These are phyloP conservation scores for Neotoma lepida DNA, from an alignment of 2,113 vertebrate species.

Conservation along the genomic window DNA sequence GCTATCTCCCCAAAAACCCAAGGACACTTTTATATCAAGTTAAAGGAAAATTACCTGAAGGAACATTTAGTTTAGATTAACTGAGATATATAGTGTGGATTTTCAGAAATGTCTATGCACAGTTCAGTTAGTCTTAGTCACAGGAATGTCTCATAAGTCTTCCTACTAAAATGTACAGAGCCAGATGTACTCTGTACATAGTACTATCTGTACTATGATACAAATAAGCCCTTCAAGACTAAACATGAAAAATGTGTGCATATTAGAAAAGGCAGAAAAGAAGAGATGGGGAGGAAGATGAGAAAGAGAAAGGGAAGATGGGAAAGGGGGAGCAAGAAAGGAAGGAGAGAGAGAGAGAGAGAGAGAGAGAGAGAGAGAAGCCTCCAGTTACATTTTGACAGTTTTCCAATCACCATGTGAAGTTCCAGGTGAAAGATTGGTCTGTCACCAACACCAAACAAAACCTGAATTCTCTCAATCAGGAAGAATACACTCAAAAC, in stretches of 20 bases:
- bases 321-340: not conserved
- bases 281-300: rapidly evolving
- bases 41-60: constrained; percentile 6
- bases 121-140: not conserved
- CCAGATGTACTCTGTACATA: too few relatives aligned
- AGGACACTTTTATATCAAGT: not conserved
- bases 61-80: constrained; percentile 23
- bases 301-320: too few relatives aligned
- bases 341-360: rapidly evolving
- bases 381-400: not conserved
- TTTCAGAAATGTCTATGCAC: not conserved
- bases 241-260: not conserved
- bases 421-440: not conserved
- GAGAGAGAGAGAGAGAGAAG: rapidly evolving
- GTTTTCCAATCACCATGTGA: not conserved
- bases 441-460: not conserved
- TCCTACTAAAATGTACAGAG: not conserved
- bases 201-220: not conserved
- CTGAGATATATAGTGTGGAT: not conserved
- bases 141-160: not conserved
- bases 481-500: not conserved
- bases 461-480: not conserved
- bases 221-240: not conserved
- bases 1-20: not conserved
- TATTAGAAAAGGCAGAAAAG: not conserved